phyloP scores from a whole-genome alignment of 2,888 invertebrate genomes.

The Sthenelais limicola region DNA sequence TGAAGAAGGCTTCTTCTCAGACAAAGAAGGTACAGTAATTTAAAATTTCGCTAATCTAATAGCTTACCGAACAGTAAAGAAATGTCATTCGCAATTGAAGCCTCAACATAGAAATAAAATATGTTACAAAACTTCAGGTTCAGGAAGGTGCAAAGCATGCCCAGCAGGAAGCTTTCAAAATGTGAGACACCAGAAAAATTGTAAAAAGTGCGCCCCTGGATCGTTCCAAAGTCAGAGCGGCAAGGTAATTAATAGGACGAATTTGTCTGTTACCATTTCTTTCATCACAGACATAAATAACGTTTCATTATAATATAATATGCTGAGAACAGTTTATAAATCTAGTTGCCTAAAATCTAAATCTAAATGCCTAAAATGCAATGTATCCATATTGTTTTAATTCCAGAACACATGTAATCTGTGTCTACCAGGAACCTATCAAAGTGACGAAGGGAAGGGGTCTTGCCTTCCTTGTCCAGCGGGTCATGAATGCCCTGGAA shows the following conservation, averaged over 20 bases:
- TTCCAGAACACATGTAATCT: neutral
- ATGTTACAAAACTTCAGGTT: neutral
- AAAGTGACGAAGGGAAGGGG: neutral
- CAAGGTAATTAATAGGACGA: too few relatives aligned
- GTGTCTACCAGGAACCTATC: neutral
- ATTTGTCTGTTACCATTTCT: too few relatives aligned
- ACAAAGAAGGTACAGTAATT: neutral
- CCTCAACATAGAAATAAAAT: too few relatives aligned
- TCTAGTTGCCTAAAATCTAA: neutral
- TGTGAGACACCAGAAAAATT: neutral
- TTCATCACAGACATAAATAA: too few relatives aligned
- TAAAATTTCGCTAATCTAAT: neutral
- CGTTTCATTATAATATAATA: neutral
- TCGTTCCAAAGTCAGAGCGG: neutral
- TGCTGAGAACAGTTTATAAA: neutral
- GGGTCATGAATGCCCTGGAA: neutral
- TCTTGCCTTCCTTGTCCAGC: slow-evolving; percentile 1
- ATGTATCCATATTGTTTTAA: neutral
- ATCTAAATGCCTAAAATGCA: neutral
- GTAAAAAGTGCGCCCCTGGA: neutral
- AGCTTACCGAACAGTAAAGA: too few relatives aligned
- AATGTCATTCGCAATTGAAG: too few relatives aligned
- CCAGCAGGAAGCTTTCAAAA: neutral
- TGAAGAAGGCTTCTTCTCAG: slow-evolving; percentile 9
- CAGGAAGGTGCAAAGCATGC: slow-evolving; percentile 8